Evolutionary conservation across 2,113 vertebrate species (phyloP), one percentile per base, ranked within the genome.

Genomic region (Okapia johnstoni): DNA sequence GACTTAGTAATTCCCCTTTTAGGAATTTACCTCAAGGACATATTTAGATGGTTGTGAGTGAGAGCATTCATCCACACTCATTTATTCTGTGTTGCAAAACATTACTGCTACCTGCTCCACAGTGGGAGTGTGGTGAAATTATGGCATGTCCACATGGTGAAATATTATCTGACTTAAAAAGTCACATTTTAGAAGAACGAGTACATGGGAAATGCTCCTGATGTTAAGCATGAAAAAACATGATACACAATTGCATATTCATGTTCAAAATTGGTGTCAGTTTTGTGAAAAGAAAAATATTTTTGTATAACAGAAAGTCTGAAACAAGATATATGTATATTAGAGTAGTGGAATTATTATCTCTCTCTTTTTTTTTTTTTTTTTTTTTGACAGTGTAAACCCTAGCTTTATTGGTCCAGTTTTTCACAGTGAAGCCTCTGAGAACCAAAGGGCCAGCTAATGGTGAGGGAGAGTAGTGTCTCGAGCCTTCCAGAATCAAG

Each of bases 381-480:
- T 76, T 25, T 40, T 77, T 77, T 77, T 77, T 16, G 6, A 19
- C 36, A 21, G 73, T 46, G 11, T 25, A 54, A 73, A 84, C 79
- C 94, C 86, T 43, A 13, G 25, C 55, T 98, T 96, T 94, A 93
- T 95, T 88, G 66, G 76, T 90, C 70, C 23, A 15, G 11, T 48
- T n/a, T 90, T 86, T 97, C 89, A 88, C 43, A 52, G 57, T 55
- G 57, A 28, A 30, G 46, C 46, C 80, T 79, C 36, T 36, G 33
- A 77, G 60, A 86, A 43, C 40, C 60, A 21, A 43, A 54, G 61
- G 36, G 50, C 66, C 26, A 13, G 58, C n/a, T 57, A 43, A 28
- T 2, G 89, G 36, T 28, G 12, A 17, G 46, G 13, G 25, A 14
- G 54, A 46, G 36, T 7, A 40, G 76, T 0, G 3, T 9, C 55